Percentiles rank a stretch among this genome's conserved stretches.
These are phyloP conservation scores for Orthonyx spaldingii DNA, from an alignment of 2,113 vertebrate genomes.

Conservation along the genomic window DNA sequence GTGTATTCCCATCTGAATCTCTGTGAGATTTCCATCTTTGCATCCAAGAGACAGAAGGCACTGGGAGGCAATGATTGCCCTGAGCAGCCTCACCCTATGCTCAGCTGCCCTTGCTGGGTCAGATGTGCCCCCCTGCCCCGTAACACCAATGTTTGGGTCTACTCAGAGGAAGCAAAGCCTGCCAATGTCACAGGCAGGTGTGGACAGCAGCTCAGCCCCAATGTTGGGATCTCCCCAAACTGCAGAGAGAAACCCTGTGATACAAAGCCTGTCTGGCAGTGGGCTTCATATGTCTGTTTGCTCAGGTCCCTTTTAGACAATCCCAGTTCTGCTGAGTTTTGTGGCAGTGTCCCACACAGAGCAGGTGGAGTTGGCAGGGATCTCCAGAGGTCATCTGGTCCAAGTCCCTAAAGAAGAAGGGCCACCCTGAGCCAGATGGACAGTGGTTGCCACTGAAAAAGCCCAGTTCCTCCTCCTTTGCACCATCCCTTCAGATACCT, in stretches of 20 bases:
- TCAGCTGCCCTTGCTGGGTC: neutral
- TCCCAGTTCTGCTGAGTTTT: neutral
- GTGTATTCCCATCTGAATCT: neutral
- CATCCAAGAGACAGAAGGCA: neutral
- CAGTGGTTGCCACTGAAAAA: neutral
- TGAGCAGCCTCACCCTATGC: neutral
- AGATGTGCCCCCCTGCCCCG: accelerated
- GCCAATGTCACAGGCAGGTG: neutral
- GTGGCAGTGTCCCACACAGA: neutral
- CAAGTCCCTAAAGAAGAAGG: neutral
- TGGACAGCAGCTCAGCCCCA: neutral
- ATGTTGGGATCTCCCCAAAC: neutral
- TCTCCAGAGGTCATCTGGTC: neutral
- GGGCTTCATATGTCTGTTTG: neutral
- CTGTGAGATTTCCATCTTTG: neutral
- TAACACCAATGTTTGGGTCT: neutral
- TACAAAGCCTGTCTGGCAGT: neutral
- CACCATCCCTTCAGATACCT: neutral
- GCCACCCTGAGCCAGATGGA: neutral
- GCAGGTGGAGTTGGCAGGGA: neutral
- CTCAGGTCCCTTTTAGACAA: neutral
- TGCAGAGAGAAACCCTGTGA: neutral
- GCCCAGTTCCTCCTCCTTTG: neutral
- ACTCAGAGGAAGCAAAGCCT: neutral
- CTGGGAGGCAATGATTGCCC: accelerated